A percentile compares a stretch with the other conserved stretches of the same genome.
These are phyloP conservation scores for Bimastos eiseni DNA, from an alignment of 2,888 invertebrate genomes.

Conservation along the genomic window DNA sequence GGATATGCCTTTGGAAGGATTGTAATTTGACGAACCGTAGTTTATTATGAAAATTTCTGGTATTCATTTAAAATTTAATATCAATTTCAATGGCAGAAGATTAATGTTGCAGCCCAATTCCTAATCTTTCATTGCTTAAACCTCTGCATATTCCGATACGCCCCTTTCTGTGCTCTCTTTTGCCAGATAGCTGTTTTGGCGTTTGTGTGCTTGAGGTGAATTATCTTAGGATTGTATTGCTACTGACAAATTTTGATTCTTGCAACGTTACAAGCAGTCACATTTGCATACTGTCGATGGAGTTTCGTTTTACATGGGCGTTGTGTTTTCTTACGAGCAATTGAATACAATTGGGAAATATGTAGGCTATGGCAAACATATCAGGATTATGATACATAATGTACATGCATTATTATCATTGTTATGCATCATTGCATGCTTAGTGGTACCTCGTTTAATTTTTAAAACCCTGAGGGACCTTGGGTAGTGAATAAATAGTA, in stretches of 20 bases:
- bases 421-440: no score
- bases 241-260: background rate
- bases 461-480: no score
- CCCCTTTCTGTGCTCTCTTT: background rate
- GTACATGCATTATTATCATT: no score
- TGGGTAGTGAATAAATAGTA: background rate
- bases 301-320: background rate
- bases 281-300: background rate
- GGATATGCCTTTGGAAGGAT: background rate
- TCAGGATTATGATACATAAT: no score
- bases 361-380: background rate
- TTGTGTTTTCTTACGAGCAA: background rate
- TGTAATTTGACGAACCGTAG: background rate
- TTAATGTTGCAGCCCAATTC: background rate
- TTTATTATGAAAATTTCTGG: background rate
- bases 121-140: background rate
- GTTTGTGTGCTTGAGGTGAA: background rate
- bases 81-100: background rate
- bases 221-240: background rate
- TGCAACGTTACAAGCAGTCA: background rate
- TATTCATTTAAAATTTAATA: conserved; percentile 1
- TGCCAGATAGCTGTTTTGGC: background rate
- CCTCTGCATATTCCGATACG: background rate
- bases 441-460: no score
- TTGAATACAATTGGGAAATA: background rate